Conservation (phyloP, 2,888 invertebrate genomes). For the Aporophyla nigra region DNA sequence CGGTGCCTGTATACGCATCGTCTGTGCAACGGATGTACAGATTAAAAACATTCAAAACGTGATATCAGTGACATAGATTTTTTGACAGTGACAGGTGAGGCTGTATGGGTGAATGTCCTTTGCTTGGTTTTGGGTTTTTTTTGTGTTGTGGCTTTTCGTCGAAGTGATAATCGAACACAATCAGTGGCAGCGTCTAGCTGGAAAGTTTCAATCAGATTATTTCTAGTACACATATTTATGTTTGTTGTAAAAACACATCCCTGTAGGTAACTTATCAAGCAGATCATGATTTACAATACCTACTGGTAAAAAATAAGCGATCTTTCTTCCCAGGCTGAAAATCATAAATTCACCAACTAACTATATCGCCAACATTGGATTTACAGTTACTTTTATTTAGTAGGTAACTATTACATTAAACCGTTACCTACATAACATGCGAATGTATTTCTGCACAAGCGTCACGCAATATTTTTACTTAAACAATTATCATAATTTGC, state of each 20-base stretch:
- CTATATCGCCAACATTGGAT: constrained; percentile 26
- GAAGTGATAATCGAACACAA: background rate
- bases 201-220: constrained; percentile 16
- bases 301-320: no score
- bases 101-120: constrained; percentile 51
- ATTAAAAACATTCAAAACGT: constrained; percentile 58
- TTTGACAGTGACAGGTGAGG: constrained; percentile 56
- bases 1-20: constrained; percentile 62
- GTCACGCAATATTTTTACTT: constrained; percentile 56
- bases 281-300: background rate
- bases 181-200: background rate
- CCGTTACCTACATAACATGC: constrained; percentile 61
- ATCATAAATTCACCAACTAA: background rate
- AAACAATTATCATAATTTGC: constrained; percentile 56
- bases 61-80: constrained; percentile 54
- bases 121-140: constrained; percentile 33
- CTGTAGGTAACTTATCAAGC: background rate
- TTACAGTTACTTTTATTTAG: constrained; percentile 49
- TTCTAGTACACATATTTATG: background rate
- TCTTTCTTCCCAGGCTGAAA: background rate
- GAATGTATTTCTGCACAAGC: constrained; percentile 51
- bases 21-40: constrained; percentile 62
- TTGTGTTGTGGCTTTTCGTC: background rate
- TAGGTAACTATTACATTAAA: constrained; percentile 61
- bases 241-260: background rate